Evolutionary conservation across 2,888 invertebrate genomes (phyloP), one percentile per base, ranked within the genome.

Genomic region (Ectropis crepuscularia): DNA sequence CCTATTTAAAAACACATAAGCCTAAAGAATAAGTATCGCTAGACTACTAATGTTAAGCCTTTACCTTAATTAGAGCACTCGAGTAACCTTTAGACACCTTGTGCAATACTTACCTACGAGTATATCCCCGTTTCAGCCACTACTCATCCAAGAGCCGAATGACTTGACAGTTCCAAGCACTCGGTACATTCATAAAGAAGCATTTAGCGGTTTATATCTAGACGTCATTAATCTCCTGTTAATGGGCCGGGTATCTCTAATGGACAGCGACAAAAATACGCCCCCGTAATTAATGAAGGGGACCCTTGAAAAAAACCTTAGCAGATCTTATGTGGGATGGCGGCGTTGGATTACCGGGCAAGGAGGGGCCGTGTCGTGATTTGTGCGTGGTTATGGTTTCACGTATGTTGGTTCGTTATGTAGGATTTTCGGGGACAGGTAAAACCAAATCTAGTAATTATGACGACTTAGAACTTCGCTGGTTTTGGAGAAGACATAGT

Each of bases 181-280:
- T 60, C 60, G 36, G 60, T 61, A 65, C 53, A 65, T 65, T 65
- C 60, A 51, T 63, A 58, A 63, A 62, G 55, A 54, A 59, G 48
- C 55, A 55, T 66, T 66, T 59, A 51, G 60, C 36, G 55, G 60
- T 65, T 28, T 65, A 59, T 66, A 66, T 59, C 55, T 62, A 59
- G 59, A 48, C 53, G 59, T 82, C 88, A 88, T 89, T 88, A 89
- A 89, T 89, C 87, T 88, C 75, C 69, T 71, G 74, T 82, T 64
- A 65, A 65, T 65, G 64, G 64, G 60, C 42, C 48, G 57, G 64
- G 64, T 64, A 64, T 65, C 84, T 84, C 83, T 86, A 87, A 89
- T 88, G 87, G 88, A 86, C 85, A 87, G 83, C 76, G 85, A 85
- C 86, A 88, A 88, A 88, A 88, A 85, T 86, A 65, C 64, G 80